Evolutionary conservation across 2,113 vertebrate species (phyloP), one percentile per base, ranked within the genome.

Genomic region (Catharus fuscescens): DNA sequence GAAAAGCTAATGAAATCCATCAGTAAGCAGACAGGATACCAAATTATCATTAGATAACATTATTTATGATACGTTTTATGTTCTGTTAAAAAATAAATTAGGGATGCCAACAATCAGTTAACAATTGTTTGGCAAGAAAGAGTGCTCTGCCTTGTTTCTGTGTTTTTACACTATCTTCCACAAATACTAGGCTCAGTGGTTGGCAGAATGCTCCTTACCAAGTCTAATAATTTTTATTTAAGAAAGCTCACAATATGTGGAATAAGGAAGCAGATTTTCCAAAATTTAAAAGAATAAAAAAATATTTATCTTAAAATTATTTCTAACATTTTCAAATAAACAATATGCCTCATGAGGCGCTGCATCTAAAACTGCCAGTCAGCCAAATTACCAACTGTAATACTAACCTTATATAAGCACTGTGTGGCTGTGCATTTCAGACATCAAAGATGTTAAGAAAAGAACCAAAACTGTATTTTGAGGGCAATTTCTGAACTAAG

Each of bases 401-500:
- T 64, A 64, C 86, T 85, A 83, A 94, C 50, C 91, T 96, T 88
- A 82, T 74, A 94, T 88, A 67, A 97, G 64, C 53, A 84, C 80
- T 78, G 54, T 94, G 76, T 88, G 86, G 82, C 90, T 94, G 80
- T 80, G 88, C 88, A 93, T 95, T 97, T 96, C 96, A 93, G 92
- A 86, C 69, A 90, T 94, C 90, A 96, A 94, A 96, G 94, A 85
- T 85, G 86, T 82, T 95, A 95, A 92, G 77, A 87, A 94, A 96
- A 97, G 95, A 91, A 93, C 78, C 59, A 93, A 96, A 97, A 96
- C 81, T 96, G 74, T 93, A 94, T 97, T 97, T 97, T 96, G 92
- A 96, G 66, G 91, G 94, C 80, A 87, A 92, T 97, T 96, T 96
- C 96, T 97, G 82, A 97, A 95, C 95, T 76, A 70, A 78, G 47